Conservation (phyloP, 2,113 vertebrate species). For the Cephalophus harveyi region DNA sequence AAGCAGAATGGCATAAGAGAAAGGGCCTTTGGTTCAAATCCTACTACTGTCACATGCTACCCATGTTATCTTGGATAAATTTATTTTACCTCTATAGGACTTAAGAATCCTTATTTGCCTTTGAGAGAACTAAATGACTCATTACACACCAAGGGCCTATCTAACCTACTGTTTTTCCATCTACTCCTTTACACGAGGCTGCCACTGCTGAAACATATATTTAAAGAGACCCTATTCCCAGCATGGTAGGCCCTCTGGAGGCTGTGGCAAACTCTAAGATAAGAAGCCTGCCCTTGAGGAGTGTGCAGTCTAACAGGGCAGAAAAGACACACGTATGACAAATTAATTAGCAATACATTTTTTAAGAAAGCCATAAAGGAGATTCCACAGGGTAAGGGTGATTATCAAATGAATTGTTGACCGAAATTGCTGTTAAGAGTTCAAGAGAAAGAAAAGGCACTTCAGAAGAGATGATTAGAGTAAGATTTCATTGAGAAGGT, state of each 20-base stretch:
- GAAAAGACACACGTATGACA: background rate
- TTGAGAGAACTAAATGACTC: background rate
- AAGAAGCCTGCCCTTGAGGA: background rate
- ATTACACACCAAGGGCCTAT: background rate
- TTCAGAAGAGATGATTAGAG: background rate
- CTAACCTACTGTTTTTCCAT: background rate
- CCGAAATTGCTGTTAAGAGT: background rate
- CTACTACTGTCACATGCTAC: background rate
- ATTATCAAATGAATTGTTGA: background rate
- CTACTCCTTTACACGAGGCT: background rate
- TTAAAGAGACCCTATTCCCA: background rate
- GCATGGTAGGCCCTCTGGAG: background rate
- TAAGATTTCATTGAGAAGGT: slow-evolving; percentile 1
- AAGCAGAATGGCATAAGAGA: slow-evolving; percentile 6
- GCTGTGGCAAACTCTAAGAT: background rate
- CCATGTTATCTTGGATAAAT: background rate
- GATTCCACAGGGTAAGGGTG: background rate
- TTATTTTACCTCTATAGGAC: slow-evolving; percentile 5
- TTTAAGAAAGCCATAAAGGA: background rate
- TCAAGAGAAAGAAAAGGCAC: slow-evolving; percentile 16
- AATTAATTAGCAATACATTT: background rate
- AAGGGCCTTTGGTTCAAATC: slow-evolving; percentile 11
- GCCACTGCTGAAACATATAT: background rate
- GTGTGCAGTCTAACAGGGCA: background rate
- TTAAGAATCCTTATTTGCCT: background rate